Base-by-base conservation (phyloP, 1,140 invertebrate genomes). In the Bombyx mandarina region DNA sequence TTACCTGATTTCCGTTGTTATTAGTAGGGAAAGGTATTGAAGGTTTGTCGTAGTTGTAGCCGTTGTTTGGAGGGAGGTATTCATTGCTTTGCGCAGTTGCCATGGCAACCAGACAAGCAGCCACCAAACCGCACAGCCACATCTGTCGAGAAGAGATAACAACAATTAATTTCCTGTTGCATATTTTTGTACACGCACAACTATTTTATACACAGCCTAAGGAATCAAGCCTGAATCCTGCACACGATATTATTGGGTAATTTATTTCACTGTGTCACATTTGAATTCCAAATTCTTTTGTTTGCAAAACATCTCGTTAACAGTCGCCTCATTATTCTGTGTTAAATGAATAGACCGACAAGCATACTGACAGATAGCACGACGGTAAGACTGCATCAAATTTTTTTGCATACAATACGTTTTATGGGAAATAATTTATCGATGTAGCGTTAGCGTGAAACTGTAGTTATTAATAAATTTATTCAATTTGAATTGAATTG, bases 41-140 rank as follows among this genome's bases (percentile, higher is more conserved):
- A 0, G 92, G 92, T 45, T 86, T 88, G 5, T 89, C 84, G 72
- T 93, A 93, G 44, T 86, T 86, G 71, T 92, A 92, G 8, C 91
- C 91, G 45, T 89, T 90, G 49, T 83, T 89, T 1, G 89, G 89
- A n/a, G 91, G 91, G 18, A 92, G 80, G 69, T 92, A 92, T 12
- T 90, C 91, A 62, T 92, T 91, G 52, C 88, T 65, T 0, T 74
- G 74, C n/a, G 62, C 79, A 90, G 68, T 71, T 86, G 45, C 69
- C 86, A 61, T 86, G 86, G 69, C 80, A 50, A 85, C 56, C 43
- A 80, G 52, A 10, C 70, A 53, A 5, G 69, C 68, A 6, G 73
- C 72, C 3, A 80, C 57, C 3, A 75, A 46, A 57, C 68, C 77
- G 10, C 72, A 69, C 2, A 86, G 61, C 66, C 73, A 73, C 80